These are phyloP conservation scores for Peucedramus taeniatus DNA, from an alignment of 2,113 vertebrate species.

Conservation along the genomic window DNA sequence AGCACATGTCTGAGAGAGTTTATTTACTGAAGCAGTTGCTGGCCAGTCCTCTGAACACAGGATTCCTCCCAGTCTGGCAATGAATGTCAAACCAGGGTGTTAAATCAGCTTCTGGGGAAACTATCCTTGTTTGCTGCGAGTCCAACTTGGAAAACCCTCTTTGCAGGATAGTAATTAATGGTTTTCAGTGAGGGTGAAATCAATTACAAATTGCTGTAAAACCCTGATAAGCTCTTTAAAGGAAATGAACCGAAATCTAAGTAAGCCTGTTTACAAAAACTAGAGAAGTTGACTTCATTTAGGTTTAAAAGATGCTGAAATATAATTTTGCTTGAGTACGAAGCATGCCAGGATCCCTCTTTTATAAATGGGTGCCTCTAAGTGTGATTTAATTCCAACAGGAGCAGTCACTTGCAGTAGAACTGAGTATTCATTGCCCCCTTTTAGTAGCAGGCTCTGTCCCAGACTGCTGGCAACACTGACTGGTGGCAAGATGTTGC, in stretches of 20 bases:
- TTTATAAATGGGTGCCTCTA: background rate
- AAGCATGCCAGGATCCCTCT: background rate
- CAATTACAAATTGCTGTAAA: background rate
- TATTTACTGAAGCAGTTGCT: background rate
- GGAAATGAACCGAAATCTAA: background rate
- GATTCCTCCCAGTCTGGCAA: background rate
- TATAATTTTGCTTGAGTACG: background rate
- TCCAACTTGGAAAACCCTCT: background rate
- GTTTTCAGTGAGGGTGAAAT: background rate
- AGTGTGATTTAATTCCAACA: background rate
- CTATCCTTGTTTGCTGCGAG: background rate
- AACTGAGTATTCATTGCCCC: background rate
- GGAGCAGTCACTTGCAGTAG: background rate
- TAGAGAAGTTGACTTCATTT: background rate
- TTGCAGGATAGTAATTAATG: background rate
- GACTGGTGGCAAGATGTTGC: background rate
- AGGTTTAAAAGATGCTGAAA: background rate
- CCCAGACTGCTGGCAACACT: background rate
- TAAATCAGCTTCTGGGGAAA: background rate
- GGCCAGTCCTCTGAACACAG: background rate
- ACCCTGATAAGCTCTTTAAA: background rate
- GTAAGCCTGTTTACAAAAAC: background rate
- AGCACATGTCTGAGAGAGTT: background rate
- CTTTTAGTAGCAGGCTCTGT: background rate
- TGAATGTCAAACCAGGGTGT: background rate